phyloP scores from a whole-genome alignment of 2,888 invertebrate genomes.

The Lepidonotus clava region DNA sequence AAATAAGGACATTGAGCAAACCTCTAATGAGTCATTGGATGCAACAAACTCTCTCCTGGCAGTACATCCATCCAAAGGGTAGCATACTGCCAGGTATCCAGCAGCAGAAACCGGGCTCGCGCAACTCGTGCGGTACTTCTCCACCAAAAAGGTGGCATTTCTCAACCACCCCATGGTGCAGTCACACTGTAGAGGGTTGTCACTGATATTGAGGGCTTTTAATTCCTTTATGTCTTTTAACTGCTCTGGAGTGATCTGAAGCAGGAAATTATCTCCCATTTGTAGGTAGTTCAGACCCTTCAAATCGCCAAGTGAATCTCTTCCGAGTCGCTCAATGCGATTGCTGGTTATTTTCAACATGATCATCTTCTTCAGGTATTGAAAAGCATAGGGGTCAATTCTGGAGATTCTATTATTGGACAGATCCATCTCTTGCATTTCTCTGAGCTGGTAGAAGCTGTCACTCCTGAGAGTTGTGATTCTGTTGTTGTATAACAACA shows the following conservation, averaged over 20 bases:
- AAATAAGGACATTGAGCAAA: not conserved
- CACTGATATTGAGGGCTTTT: constrained; percentile 36
- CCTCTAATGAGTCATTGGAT: constrained; percentile 6
- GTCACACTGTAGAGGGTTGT: constrained; percentile 47
- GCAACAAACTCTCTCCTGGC: not conserved
- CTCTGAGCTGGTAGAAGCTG: constrained; percentile 41
- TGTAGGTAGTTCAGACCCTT: constrained; percentile 14
- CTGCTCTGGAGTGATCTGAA: not conserved
- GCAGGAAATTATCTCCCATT: constrained; percentile 25
- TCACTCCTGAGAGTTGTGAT: constrained; percentile 6
- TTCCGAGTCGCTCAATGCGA: not conserved
- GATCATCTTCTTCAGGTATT: constrained; percentile 39
- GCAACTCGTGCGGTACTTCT: constrained; percentile 37
- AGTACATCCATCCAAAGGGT: constrained; percentile 30
- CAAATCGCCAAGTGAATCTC: constrained; percentile 20
- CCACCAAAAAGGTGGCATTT: constrained; percentile 8
- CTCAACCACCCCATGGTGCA: constrained; percentile 53
- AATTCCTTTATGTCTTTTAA: constrained; percentile 15
- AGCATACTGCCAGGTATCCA: constrained; percentile 41
- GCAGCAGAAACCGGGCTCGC: not conserved
- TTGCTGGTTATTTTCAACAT: constrained; percentile 40
- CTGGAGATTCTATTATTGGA: constrained; percentile 21
- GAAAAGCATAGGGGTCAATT: constrained; percentile 33
- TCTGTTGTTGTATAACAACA: constrained; percentile 34
- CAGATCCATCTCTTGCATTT: constrained; percentile 50